A percentile compares a stretch with the other conserved stretches of the same genome.
Conservation (phyloP, 2,113 vertebrate species). For the Pseudorhombus dupliciocellatus region DNA sequence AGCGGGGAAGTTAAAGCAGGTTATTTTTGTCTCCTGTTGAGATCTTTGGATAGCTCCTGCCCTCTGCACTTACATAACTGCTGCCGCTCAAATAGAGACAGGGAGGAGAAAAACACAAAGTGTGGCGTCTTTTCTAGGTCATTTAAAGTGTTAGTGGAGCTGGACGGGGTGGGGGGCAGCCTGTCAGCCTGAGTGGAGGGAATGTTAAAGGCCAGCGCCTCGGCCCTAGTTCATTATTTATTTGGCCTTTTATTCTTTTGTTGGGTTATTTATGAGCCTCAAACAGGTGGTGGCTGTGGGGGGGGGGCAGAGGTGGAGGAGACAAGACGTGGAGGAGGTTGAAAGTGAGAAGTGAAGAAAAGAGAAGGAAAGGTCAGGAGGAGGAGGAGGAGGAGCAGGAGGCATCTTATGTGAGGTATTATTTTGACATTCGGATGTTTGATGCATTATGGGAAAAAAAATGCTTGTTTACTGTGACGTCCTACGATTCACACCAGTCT, state of each 20-base stretch:
- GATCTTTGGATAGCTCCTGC: slow-evolving; percentile 44
- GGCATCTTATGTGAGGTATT: not conserved
- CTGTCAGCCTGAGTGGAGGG: not conserved
- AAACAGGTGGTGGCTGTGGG: slow-evolving; percentile 37
- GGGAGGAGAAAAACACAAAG: not conserved
- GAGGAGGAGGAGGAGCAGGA: not conserved
- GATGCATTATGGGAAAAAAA: too few species aligned
- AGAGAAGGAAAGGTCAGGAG: not conserved
- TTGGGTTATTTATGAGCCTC: slow-evolving; percentile 65
- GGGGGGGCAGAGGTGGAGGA: not conserved
- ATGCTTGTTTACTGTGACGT: too few species aligned
- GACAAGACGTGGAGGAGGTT: not conserved
- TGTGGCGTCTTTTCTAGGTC: not conserved
- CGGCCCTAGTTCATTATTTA: slow-evolving; percentile 59
- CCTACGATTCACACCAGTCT: too few species aligned
- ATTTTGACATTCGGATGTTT: too few species aligned
- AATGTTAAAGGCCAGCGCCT: slow-evolving; percentile 45
- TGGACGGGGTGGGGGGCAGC: too few species aligned
- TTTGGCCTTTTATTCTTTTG: slow-evolving; percentile 62
- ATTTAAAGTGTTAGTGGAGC: not conserved
- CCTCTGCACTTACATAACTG: not conserved
- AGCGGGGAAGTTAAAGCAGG: slow-evolving; percentile 3
- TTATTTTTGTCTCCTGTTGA: slow-evolving; percentile 52
- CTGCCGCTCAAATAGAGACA: too few species aligned
- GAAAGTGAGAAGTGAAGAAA: not conserved